These are phyloP conservation scores for Cyrtonyx montezumae DNA, from an alignment of 2,113 vertebrate species.

Conservation along the genomic window DNA sequence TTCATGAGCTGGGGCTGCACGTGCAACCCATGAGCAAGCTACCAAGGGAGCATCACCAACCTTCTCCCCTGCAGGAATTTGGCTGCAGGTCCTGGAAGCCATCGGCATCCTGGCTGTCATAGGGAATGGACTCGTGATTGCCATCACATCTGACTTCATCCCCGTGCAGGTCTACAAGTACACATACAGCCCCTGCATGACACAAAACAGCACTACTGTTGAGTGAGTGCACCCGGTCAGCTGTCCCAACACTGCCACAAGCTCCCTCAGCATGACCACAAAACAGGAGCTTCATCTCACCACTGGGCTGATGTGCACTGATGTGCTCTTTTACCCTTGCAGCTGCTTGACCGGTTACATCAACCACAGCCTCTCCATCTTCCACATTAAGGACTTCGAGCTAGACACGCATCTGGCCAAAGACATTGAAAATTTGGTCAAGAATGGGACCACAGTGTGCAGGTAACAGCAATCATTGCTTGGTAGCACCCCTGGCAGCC, in stretches of 20 bases:
- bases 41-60: background rate
- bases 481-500: rapidly evolving
- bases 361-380: conserved; percentile 87
- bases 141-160: conserved; percentile 92
- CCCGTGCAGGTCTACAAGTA: conserved; percentile 90
- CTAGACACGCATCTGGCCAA: background rate
- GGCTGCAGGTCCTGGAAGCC: conserved; percentile 88
- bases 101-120: conserved; percentile 92
- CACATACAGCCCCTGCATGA: conserved; percentile 82
- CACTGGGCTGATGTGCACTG: rapidly evolving
- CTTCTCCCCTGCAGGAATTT: conserved; percentile 78
- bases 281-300: background rate
- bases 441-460: conserved; percentile 78
- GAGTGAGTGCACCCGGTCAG: conserved; percentile 76
- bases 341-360: conserved; percentile 91
- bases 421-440: background rate
- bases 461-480: conserved; percentile 73
- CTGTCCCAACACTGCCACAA: background rate
- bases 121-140: conserved; percentile 90
- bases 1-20: background rate
- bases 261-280: rapidly evolving
- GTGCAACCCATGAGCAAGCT: background rate
- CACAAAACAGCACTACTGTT: background rate
- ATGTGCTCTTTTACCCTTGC: background rate
- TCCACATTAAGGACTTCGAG: conserved; percentile 77